Conservation (phyloP, 2,797 vertebrate species). For the Syngnathus rostellatus region DNA sequence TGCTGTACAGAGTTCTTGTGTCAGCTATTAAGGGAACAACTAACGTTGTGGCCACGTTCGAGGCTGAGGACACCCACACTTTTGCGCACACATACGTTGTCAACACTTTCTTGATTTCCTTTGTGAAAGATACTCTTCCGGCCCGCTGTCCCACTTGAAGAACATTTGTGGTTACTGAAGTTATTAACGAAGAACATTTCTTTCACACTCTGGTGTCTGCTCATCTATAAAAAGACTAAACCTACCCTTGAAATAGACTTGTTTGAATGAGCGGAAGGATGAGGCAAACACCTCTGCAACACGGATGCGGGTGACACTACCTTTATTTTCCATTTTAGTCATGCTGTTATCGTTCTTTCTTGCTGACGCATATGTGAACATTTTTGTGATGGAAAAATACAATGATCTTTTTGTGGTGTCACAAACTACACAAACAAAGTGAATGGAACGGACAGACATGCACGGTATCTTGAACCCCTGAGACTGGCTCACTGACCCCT, state of each 20-base stretch:
- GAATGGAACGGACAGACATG: background rate
- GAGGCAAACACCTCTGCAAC: constrained; percentile 58
- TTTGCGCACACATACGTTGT: constrained; percentile 36
- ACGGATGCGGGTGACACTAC: constrained; percentile 57
- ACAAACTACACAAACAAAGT: background rate
- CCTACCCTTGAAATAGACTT: constrained; percentile 65
- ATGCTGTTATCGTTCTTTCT: constrained; percentile 30
- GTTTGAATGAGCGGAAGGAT: constrained; percentile 67
- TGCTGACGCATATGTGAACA: constrained; percentile 30
- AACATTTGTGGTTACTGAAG: constrained; percentile 62
- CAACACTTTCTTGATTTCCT: constrained; percentile 47
- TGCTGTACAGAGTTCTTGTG: constrained; percentile 55
- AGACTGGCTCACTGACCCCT: background rate
- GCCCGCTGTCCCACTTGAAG: constrained; percentile 63
- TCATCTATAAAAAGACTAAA: constrained; percentile 61
- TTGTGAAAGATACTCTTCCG: constrained; percentile 57
- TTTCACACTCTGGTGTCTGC: constrained; percentile 62
- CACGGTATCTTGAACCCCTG: background rate
- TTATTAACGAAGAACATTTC: constrained; percentile 65
- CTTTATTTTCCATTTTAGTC: constrained; percentile 58
- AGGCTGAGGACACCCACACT: constrained; percentile 28
- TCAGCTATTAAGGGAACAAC: constrained; percentile 44
- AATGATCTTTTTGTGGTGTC: background rate
- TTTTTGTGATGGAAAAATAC: background rate
- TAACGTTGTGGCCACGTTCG: constrained; percentile 43